Base-by-base conservation (phyloP, 2,888 invertebrate species). In the Coenonympha glycerion region DNA sequence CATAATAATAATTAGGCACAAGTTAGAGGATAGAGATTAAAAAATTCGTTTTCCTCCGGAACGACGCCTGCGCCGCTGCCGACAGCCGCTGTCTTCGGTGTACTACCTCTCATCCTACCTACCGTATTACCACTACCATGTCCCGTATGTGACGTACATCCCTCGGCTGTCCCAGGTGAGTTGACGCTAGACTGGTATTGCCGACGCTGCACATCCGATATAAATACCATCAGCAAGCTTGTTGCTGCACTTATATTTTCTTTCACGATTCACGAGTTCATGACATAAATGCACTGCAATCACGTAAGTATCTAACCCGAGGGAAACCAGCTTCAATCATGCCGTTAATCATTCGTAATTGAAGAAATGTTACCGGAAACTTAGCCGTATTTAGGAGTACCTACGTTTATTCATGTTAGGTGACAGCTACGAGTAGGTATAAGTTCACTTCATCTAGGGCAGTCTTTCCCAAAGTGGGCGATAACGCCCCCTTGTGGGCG, bases 141-240 rank as follows among this genome's bases (percentile, higher is more conserved):
- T 71, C 60, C 82, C 84, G 71, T 80, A 77, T 75, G 63, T 79
- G 66, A 66, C 79, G 60, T 85, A 85, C 64, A 71, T 76, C 67
- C 85, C 86, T 56, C 80, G 65, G 69, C 71, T 85, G 57, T 76
- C 83, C 33, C 84, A 85, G 85, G 86, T 86, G 72, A 85, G 86
- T 79, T 47, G 44, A 48, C 42, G 28, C 41, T 28, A 41, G 15
- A 31, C 41, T 28, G 41, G 15, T 30, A 13, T 30, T 30, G 30
- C 30, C 15, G 8, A 33, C 33, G 22, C 16, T 16, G 16, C 34
- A 42, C 45, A 40, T 36, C 26, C 41, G 34, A 41, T 58, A 52
- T 58, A 58, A 31, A 58, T 56, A 55, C 31, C 52, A 55, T 57
- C 48, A 47, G 49, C 53, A 47, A 52, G 55, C 60, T 53, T 58